Base-by-base conservation (phyloP, 2,888 invertebrate genomes). In the Bembecia ichneumoniformis region DNA sequence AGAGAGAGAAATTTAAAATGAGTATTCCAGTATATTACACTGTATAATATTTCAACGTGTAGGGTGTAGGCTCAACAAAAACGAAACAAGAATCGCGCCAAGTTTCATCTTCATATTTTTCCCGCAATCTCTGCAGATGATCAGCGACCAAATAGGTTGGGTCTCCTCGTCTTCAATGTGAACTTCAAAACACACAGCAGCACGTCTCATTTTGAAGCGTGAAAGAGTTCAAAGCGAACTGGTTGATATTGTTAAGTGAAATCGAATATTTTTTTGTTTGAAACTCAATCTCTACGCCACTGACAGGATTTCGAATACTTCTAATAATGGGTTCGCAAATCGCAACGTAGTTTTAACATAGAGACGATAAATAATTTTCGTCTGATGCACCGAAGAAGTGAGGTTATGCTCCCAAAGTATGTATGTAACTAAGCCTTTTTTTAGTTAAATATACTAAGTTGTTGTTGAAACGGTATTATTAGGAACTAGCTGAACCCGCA, bases 71-170 rank as follows among this genome's bases (percentile, higher is more conserved):
- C 53, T 56, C 57, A 53, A 56, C 64, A 66, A 70, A 71, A 71
- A 67, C 63, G 57, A 61, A 64, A 49, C 47, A 40, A 54, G 52
- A 44, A 58, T 49, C 59, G 60, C 50, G 60, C 63, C 66, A 68
- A 68, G 57, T 70, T 68, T 59, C 65, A 68, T 69, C 70, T 64
- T 64, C 66, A 70, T 71, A 71, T 71, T 71, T 69, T 66, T 58
- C 57, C 56, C 47, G 47, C 53, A 67, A 67, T 66, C 63, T 62
- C 62, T 57, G 56, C 54, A 57, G 59, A 58, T 62, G 63, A 65
- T 58, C 54, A 52, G 45, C 15, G 14, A 48, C 63, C 58, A 65
- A 14, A 36, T 13, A 15, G 13, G 16, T 3, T 3, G 1, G 44
- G 16, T 11, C 44, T 10, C 13, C 44, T 16, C 15, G 7, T 44